Evolutionary conservation across 2,888 invertebrate genomes (phyloP), one percentile per base, ranked within the genome.

Genomic region (Dascillus cervinus): DNA sequence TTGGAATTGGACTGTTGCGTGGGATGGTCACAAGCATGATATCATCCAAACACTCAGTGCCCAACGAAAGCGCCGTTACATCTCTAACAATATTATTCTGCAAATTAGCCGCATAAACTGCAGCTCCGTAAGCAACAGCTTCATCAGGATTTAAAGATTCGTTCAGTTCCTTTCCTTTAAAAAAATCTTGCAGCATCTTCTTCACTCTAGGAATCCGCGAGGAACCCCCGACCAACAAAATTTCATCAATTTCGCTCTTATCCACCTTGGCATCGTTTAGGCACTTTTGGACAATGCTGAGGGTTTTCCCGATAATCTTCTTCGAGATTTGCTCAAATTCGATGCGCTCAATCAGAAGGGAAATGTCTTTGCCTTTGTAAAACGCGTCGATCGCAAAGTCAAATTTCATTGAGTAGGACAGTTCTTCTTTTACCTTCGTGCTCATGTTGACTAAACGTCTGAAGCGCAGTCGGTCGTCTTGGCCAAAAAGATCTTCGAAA

Each of bases 41-140:
- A 24, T 23, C 25, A 3, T 32, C 36, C n/a, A 28, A 20, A 6
- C 12, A 11, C 3, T 14, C 21, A 2, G 13, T 25, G 11, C 36
- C 36, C 5, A 36, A 20, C 4, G 36, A 36, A 17, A 36, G 24
- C 2, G 36, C 28, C 1, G 36, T 36, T 11, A 36, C 15, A 8
- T 17, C 17, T 17, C 4, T 4, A 8, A 17, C 17, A 6, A 6
- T 8, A 17, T 8, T 8, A 8, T 4, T 6, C 8, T 17, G 17
- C 8, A 17, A 6, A 6, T 17, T 4, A 17, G 17, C 4, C 4
- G 17, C 17, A 17, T 17, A 17, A 6, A 17, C 17, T 17, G 17
- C 17, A 6, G 17, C 17, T 17, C 17, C 17, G 8, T 17, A 17
- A 6, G 17, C 17, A 6, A 17, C 17, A 17, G 17, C 17, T 17